These are phyloP conservation scores for Holacanthus passer DNA, from an alignment of 2,113 vertebrate species.

Conservation along the genomic window DNA sequence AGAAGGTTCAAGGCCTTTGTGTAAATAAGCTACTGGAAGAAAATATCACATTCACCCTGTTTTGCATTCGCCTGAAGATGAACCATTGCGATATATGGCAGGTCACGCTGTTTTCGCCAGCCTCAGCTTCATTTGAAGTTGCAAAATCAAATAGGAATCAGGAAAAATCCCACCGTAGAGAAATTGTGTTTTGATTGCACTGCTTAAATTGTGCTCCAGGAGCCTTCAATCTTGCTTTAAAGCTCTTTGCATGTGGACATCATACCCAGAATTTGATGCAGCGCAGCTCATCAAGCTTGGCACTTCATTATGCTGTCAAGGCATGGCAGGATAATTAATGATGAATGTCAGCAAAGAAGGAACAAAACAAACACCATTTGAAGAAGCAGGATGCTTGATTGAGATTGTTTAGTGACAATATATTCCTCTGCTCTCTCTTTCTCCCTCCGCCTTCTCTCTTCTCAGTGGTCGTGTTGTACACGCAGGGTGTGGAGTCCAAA, in stretches of 20 bases:
- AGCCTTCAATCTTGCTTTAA: slow-evolving; percentile 35
- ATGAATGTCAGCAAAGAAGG: slow-evolving; percentile 45
- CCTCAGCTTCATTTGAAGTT: slow-evolving; percentile 44
- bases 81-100: slow-evolving; percentile 39
- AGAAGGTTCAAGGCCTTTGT: slow-evolving; percentile 56
- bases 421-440: slow-evolving; percentile 28
- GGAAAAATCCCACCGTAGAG: slow-evolving; percentile 40
- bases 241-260: slow-evolving; percentile 40
- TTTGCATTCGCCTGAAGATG: slow-evolving; percentile 51
- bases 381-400: slow-evolving; percentile 33
- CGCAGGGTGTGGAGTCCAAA: slow-evolving; percentile 92
- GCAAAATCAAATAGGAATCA: slow-evolving; percentile 54
- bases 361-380: slow-evolving; percentile 57
- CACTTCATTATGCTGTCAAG: slow-evolving; percentile 59
- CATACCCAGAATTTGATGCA: slow-evolving; percentile 38
- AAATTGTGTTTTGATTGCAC: slow-evolving; percentile 57
- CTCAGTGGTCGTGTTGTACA: slow-evolving; percentile 95
- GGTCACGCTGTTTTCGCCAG: slow-evolving; percentile 24
- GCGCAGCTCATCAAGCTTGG: slow-evolving; percentile 30
- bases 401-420: slow-evolving; percentile 49
- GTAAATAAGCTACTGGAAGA: slow-evolving; percentile 45
- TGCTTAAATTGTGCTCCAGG: slow-evolving; percentile 33
- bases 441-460: slow-evolving; percentile 26
- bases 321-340: slow-evolving; percentile 66
- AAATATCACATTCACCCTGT: slow-evolving; percentile 45